Evolutionary conservation across 2,888 invertebrate species (phyloP).

Genomic region (Drosophila picticornis): DNA sequence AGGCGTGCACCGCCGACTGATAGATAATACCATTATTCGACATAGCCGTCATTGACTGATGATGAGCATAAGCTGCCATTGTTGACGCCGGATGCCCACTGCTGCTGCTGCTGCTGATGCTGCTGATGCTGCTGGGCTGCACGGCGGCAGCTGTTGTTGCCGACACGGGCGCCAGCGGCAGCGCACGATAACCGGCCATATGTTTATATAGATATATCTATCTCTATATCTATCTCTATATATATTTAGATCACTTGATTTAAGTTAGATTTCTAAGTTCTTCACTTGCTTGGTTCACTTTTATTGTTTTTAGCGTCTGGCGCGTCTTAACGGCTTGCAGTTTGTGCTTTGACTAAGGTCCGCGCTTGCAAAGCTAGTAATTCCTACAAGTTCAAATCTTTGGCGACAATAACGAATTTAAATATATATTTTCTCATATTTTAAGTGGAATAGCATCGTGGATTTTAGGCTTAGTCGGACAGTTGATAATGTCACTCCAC

Average conservation of each 20-base stretch:
- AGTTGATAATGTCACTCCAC: constrained; percentile 74
- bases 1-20: constrained; percentile 85
- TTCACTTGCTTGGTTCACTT: constrained; percentile 28
- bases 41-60: constrained; percentile 84
- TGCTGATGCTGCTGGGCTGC: constrained; percentile 45
- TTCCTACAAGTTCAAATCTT: constrained; percentile 66
- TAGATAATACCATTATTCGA: constrained; percentile 85
- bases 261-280: constrained; percentile 2
- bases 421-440: constrained; percentile 64
- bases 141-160: constrained; percentile 77
- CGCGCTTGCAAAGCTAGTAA: constrained; percentile 36
- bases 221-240: not conserved
- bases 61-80: constrained; percentile 80
- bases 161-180: constrained; percentile 80
- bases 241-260: constrained; percentile 18
- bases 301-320: constrained; percentile 7
- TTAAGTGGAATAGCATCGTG: constrained; percentile 33
- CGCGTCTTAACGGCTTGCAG: constrained; percentile 65
- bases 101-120: constrained; percentile 61
- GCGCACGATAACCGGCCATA: constrained; percentile 82
- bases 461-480: constrained; percentile 69
- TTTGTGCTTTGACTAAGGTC: constrained; percentile 59
- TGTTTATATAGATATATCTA: not conserved
- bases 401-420: constrained; percentile 53
- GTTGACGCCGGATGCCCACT: constrained; percentile 67